phyloP scores from a whole-genome alignment of 2,888 invertebrate species.

The Fragum whitleyi region DNA sequence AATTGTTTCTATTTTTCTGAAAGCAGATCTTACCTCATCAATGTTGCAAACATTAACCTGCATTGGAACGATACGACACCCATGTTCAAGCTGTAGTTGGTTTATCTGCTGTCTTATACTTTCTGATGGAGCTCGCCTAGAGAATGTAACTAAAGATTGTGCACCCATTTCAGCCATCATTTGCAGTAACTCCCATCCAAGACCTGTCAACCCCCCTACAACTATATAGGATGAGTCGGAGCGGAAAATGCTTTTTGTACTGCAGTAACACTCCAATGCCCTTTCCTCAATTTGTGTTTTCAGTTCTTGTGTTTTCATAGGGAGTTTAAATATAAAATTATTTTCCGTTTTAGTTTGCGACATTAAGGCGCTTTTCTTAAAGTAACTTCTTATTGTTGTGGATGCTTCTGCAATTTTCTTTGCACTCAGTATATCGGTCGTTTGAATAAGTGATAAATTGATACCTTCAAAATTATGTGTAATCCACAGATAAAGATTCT shows the following conservation, averaged over 20 bases:
- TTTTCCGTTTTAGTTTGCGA: not conserved
- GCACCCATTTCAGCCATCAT: conserved; percentile 68
- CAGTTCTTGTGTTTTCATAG: not conserved
- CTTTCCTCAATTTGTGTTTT: not conserved
- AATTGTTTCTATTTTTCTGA: conserved; percentile 1
- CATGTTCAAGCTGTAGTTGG: conserved; percentile 32
- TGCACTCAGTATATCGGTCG: not conserved
- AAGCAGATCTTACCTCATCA: conserved; percentile 37
- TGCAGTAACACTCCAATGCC: not conserved
- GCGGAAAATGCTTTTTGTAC: conserved; percentile 46
- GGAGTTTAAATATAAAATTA: not conserved
- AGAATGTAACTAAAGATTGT: conserved; percentile 66
- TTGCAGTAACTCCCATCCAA: conserved; percentile 74
- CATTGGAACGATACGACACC: conserved; percentile 55
- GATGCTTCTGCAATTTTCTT: not conserved
- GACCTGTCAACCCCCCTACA: conserved; percentile 75
- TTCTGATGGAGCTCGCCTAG: conserved; percentile 56
- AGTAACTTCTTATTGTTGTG: not conserved
- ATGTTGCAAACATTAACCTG: conserved; percentile 67
- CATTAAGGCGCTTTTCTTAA: not conserved
- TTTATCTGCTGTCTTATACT: conserved; percentile 52
- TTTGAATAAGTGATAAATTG: not conserved
- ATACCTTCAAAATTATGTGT: not conserved
- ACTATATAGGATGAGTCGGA: conserved; percentile 68
- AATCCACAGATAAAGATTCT: not conserved